A percentile compares a stretch with the other conserved stretches of the same genome.
Conservation (phyloP, 2,113 vertebrate genomes). For the Rostratula benghalensis region DNA sequence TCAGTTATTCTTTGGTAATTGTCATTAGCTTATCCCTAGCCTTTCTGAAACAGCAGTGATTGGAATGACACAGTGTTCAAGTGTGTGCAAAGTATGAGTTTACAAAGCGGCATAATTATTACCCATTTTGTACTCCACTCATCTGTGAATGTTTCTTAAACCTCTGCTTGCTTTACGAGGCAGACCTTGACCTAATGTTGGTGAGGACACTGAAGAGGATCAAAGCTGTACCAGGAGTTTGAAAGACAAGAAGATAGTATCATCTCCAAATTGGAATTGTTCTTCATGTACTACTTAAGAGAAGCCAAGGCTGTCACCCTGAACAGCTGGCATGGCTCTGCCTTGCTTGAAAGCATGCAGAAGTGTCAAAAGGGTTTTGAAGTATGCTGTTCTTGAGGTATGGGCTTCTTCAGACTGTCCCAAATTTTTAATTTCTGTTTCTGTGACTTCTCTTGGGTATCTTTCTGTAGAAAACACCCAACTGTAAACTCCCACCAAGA, state of each 20-base stretch:
- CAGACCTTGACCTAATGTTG: neutral
- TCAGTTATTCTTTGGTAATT: neutral
- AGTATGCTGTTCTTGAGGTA: neutral
- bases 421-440: neutral
- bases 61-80: neutral
- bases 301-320: neutral
- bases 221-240: neutral
- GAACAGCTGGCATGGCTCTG: neutral
- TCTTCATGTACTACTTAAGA: rapidly evolving
- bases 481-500: neutral
- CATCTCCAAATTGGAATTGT: neutral
- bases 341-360: neutral
- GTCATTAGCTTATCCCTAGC: neutral
- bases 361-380: neutral
- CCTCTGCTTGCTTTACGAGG: neutral
- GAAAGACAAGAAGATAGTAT: neutral
- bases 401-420: neutral
- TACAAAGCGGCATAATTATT: neutral
- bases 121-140: neutral
- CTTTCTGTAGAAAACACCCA: neutral
- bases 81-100: neutral
- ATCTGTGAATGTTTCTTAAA: neutral
- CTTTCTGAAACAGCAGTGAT: neutral
- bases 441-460: neutral
- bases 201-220: neutral